These are phyloP conservation scores for Macropis europaea DNA, from an alignment of 2,888 invertebrate genomes.

Conservation along the genomic window DNA sequence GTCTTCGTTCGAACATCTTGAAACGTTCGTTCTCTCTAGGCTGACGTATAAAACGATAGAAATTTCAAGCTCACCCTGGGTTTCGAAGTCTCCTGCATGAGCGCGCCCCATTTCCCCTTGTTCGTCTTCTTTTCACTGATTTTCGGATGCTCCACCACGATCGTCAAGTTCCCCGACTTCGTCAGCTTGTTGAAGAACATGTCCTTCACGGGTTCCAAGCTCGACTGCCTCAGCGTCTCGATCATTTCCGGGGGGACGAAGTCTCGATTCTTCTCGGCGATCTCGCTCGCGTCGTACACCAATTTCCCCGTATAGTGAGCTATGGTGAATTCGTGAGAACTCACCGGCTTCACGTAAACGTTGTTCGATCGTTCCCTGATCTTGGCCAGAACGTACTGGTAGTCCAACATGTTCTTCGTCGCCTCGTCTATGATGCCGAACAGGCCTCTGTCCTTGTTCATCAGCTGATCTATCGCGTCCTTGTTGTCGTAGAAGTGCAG, in stretches of 20 bases:
- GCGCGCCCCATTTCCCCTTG: slow-evolving; percentile 79
- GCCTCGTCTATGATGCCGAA: slow-evolving; percentile 94
- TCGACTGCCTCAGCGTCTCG: slow-evolving; percentile 90
- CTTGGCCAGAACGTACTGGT: slow-evolving; percentile 86
- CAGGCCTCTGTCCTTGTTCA: slow-evolving; percentile 91
- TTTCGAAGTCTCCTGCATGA: slow-evolving; percentile 82
- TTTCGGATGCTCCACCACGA: slow-evolving; percentile 77
- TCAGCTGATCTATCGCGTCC: slow-evolving; percentile 91
- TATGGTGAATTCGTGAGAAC: slow-evolving; percentile 88
- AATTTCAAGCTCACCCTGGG: slow-evolving; percentile 79
- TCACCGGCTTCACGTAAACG: slow-evolving; percentile 82
- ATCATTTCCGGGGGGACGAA: slow-evolving; percentile 95
- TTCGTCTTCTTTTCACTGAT: slow-evolving; percentile 67
- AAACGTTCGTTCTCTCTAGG: not conserved
- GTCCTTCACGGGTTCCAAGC: slow-evolving; percentile 85
- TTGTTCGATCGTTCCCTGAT: slow-evolving; percentile 82
- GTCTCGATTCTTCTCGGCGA: slow-evolving; percentile 94
- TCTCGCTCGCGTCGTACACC: slow-evolving; percentile 90
- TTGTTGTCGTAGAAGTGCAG: slow-evolving; percentile 94
- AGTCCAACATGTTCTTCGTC: slow-evolving; percentile 86
- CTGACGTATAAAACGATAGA: not conserved
- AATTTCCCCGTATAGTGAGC: slow-evolving; percentile 96
- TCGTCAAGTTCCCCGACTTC: slow-evolving; percentile 91
- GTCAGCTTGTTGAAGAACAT: slow-evolving; percentile 93
- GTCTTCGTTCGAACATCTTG: not conserved